Evolutionary conservation across 2,797 vertebrate genomes (phyloP), one percentile per base, ranked within the genome.

Genomic region (Eremophila alpestris): DNA sequence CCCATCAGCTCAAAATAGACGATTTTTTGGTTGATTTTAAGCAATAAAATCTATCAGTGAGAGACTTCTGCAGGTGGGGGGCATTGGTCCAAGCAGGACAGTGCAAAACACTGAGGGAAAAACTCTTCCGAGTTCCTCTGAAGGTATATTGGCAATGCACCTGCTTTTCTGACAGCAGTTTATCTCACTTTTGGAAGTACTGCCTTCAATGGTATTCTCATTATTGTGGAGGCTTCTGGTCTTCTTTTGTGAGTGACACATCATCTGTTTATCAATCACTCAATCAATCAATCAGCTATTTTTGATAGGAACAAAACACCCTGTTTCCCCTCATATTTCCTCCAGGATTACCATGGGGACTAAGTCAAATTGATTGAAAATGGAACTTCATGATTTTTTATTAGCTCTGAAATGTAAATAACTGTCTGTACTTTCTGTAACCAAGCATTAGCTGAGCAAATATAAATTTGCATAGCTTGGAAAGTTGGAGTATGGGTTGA

Each of bases 401-500:
- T 89, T 80, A 70, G 40, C 49, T 87, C 32, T 80, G 41, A 74
- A 85, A 80, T 68, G 49, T 41, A 97, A 89, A 75, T 77, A 83
- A 59, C 13, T 21, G 34, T 32, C 78, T 83, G 46, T 89, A 34
- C 81, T 34, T 83, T 78, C 84, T 70, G 36, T 73, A 90, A 74
- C 45, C 40, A 48, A 4, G 11, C 38, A 36, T 87, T 94, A 64
- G 45, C 71, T 77, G 59, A 89, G 70, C 34, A 89, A 95, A 93
- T 64, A 89, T 6, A 27, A 34, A 77, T 90, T 79, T 86, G 24
- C 74, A 58, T 79, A 70, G 27, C 49, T 79, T 63, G 64, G 19
- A 43, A 71, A 55, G 60, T 16, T 76, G 38, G 38, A 36, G 7
- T 40, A 56, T 24, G 59, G 10, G 36, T 21, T 78, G 65, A 40